phyloP scores from a whole-genome alignment of 1,140 invertebrate genomes.

The Stegodyphus mimosarum region DNA sequence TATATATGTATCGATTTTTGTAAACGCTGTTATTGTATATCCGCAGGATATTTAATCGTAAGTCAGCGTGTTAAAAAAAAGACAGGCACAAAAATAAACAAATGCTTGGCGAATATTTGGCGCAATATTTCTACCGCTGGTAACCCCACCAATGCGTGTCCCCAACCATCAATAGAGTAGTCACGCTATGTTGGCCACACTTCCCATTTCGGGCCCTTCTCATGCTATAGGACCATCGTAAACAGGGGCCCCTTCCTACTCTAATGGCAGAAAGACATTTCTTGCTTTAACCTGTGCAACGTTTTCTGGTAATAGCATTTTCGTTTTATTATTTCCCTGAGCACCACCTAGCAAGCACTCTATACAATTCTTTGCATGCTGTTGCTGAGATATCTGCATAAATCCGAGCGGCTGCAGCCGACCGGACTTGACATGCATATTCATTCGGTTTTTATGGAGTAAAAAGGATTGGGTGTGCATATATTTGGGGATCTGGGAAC shows the following conservation, averaged over 20 bases:
- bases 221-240: constrained; percentile 25
- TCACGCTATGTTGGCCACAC: constrained; percentile 53
- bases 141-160: constrained; percentile 43
- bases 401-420: neutral
- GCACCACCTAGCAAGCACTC: neutral
- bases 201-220: constrained; percentile 44
- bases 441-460: neutral
- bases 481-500: neutral
- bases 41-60: no score
- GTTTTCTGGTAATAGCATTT: constrained; percentile 8
- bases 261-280: constrained; percentile 33
- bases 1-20: no score
- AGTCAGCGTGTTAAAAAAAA: no score
- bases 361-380: neutral
- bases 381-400: neutral
- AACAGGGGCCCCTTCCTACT: constrained; percentile 34
- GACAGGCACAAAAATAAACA: no score
- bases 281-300: neutral
- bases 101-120: neutral
- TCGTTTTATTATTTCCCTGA: constrained; percentile 25
- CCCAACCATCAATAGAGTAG: constrained; percentile 35
- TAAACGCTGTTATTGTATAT: no score
- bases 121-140: neutral
- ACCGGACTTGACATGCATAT: constrained; percentile 6
- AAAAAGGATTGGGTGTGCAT: neutral